Percentiles rank a stretch among this genome's conserved stretches.
These are phyloP conservation scores for Gephyroberyx darwinii DNA, from an alignment of 2,797 vertebrate genomes.

Conservation along the genomic window DNA sequence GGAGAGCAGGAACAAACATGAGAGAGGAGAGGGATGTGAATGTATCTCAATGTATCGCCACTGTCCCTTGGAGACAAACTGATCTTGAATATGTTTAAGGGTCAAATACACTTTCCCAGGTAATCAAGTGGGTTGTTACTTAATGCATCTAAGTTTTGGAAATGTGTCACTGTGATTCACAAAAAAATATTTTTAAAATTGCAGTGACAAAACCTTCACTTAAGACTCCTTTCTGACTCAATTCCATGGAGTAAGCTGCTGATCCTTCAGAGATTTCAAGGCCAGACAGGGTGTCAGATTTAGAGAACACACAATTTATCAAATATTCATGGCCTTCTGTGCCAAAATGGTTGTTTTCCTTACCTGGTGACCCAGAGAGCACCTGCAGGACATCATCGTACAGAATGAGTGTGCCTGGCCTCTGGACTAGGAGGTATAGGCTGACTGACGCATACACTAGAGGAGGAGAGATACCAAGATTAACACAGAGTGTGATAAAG, in stretches of 20 bases:
- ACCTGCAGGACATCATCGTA: slow-evolving; percentile 96
- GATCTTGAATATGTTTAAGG: slow-evolving; percentile 18
- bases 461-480: slow-evolving; percentile 1
- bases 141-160: no score
- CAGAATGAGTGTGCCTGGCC: slow-evolving; percentile 94
- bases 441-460: slow-evolving; percentile 93
- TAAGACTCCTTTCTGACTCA: not conserved
- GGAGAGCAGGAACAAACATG: not conserved
- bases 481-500: slow-evolving; percentile 4
- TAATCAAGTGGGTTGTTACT: no score
- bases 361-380: slow-evolving; percentile 93
- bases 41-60: slow-evolving; percentile 14
- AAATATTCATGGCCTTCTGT: not conserved
- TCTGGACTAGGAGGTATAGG: slow-evolving; percentile 91
- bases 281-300: not conserved
- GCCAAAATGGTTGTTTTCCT: slow-evolving; percentile 14
- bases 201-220: not conserved
- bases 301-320: not conserved
- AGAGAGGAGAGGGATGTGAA: slow-evolving; percentile 22
- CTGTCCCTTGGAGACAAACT: slow-evolving; percentile 20
- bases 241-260: not conserved
- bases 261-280: not conserved
- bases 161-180: no score
- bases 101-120: no score
- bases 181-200: no score